These are phyloP conservation scores for Timandra comae DNA, from an alignment of 2,888 invertebrate species.

Conservation along the genomic window DNA sequence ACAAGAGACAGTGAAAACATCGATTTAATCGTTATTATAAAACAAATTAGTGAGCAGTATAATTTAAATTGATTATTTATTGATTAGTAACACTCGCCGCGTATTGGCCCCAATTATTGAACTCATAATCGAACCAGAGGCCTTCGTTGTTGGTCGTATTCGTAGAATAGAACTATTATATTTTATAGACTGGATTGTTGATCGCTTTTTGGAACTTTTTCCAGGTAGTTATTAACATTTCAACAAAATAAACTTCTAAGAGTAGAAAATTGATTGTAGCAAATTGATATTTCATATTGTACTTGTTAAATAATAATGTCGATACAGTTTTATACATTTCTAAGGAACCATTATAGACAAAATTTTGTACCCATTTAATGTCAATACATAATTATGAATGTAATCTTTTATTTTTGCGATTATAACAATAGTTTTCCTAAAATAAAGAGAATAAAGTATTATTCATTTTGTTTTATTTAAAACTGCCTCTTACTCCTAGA, in stretches of 20 bases:
- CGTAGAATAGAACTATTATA: slow-evolving; percentile 25
- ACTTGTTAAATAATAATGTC: slow-evolving; percentile 40
- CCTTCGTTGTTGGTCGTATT: slow-evolving; percentile 19
- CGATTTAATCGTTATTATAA: slow-evolving; percentile 11
- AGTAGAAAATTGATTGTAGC: slow-evolving; percentile 23
- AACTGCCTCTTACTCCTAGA: too few species aligned
- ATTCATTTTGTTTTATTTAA: slow-evolving; percentile 15
- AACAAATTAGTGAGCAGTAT: too few species aligned
- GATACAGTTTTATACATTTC: slow-evolving; percentile 67
- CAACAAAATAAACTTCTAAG: slow-evolving; percentile 10
- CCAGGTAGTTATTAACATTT: slow-evolving; percentile 20
- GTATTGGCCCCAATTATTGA: neutral
- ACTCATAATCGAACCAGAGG: slow-evolving; percentile 21
- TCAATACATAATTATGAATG: slow-evolving; percentile 52
- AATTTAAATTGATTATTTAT: slow-evolving; percentile 12
- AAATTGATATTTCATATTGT: slow-evolving; percentile 13
- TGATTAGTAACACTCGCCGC: too few species aligned
- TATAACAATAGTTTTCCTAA: slow-evolving; percentile 58
- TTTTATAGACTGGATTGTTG: slow-evolving; percentile 29
- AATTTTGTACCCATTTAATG: slow-evolving; percentile 59
- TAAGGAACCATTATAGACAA: slow-evolving; percentile 59
- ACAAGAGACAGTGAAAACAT: slow-evolving; percentile 17
- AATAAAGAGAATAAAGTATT: slow-evolving; percentile 37
- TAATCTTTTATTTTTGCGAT: slow-evolving; percentile 63
- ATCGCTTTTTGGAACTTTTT: slow-evolving; percentile 25